Evolutionary conservation across 2,113 vertebrate genomes (phyloP), one percentile per base, ranked within the genome.

Genomic region (Catharus minimus): DNA sequence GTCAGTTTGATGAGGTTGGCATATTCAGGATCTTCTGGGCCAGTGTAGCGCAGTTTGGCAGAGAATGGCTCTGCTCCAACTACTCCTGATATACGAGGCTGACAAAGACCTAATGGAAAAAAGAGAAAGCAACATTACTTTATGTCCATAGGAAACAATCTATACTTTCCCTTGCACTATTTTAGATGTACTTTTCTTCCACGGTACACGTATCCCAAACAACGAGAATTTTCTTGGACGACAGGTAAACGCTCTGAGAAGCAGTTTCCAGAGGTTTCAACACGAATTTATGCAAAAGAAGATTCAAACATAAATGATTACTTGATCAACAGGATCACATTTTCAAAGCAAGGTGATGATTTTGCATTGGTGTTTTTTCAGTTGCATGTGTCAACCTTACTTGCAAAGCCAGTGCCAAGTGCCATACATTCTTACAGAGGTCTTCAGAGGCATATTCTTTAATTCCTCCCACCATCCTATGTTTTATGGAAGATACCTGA

Each of bases 1-100:
- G 98, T 98, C 85, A 99, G 97, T 97, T 98, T 99, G 97, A 99
- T 98, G 65, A 99, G 98, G 96, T 99, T 99, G 73, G 98, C 73
- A 82, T 98, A 97, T 83, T 98, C 96, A 3, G 97, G 96, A 95
- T 99, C 99, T 57, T 98, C 98, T 0, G 98, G 91, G 68, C 98
- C 98, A 1, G 98, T 98, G 95, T 99, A 99, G 86, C 98, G 98
- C 46, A 99, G 89, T 85, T 99, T 99, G 43, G 99, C 99, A 65
- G 99, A 99, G 97, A 99, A 99, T 0, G 99, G 99, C 90, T 99
- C 99, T 5, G 98, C 99, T 18, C 99, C 99, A 47, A 99, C 99
- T 3, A 97, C 97, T 84, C 98, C 98, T 79, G 98, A 94, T 87
- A 98, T 96, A 18, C 98, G 98, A 38, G 99, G 98, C 38, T 98